Evolutionary conservation across 2,888 invertebrate species (phyloP).

Genomic region (Bursaphelenchus okinawaensis): DNA sequence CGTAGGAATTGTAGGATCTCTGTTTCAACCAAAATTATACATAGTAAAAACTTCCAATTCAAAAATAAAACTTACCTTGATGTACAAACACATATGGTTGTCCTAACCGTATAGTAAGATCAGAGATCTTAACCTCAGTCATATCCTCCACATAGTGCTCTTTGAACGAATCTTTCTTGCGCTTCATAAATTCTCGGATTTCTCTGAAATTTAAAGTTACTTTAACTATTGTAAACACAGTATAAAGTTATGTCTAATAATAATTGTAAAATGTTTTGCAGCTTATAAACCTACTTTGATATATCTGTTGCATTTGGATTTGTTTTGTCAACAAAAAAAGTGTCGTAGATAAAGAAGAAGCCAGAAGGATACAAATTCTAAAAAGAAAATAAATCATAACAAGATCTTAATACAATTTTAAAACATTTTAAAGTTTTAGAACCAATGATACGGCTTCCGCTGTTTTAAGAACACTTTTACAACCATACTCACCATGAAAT

Average conservation of each 20-base stretch:
- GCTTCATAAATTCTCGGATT: constrained; percentile 67
- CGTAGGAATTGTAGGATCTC: no score
- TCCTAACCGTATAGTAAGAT: constrained; percentile 65
- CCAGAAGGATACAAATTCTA: constrained; percentile 69
- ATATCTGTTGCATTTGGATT: constrained; percentile 66
- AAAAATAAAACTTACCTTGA: constrained; percentile 71
- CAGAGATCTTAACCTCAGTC: constrained; percentile 57
- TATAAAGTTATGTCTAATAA: background rate
- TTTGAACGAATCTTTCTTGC: constrained; percentile 59
- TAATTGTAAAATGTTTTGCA: background rate
- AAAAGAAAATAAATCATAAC: constrained; percentile 24
- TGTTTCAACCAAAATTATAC: background rate
- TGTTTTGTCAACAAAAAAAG: constrained; percentile 74
- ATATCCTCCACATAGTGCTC: constrained; percentile 61
- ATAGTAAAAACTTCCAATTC: background rate
- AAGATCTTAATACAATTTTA: no score
- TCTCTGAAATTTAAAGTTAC: constrained; percentile 48
- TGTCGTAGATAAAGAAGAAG: constrained; percentile 73
- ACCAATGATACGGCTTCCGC: background rate
- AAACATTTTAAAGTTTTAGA: background rate
- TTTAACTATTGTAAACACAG: background rate
- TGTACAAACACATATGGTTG: constrained; percentile 79
- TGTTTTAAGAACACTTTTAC: background rate
- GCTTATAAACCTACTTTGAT: constrained; percentile 61
- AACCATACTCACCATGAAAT: constrained; percentile 25